A percentile compares a stretch with the other conserved stretches of the same genome.
phyloP scores from a whole-genome alignment of 2,797 vertebrate genomes.

The Arrhamphus sclerolepis region DNA sequence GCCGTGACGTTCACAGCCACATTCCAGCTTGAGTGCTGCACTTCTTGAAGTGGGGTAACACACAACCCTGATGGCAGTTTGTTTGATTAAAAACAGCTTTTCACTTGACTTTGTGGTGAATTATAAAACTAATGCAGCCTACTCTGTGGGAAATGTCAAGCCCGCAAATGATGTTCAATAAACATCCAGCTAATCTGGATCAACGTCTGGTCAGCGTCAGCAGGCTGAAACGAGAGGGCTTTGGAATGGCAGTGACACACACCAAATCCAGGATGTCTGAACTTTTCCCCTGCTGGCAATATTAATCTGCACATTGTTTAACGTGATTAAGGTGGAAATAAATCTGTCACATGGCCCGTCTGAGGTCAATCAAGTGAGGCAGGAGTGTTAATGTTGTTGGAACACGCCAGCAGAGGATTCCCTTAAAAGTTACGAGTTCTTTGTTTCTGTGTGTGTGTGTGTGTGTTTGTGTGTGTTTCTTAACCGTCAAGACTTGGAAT shows the following conservation, averaged over 20 bases:
- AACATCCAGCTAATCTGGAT: conserved; percentile 54
- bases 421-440: conserved; percentile 52
- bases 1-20: conserved; percentile 32
- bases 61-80: conserved; percentile 26
- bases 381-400: conserved; percentile 42
- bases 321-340: conserved; percentile 50
- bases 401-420: conserved; percentile 46
- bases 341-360: conserved; percentile 58
- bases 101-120: conserved; percentile 51
- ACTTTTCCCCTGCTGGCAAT: conserved; percentile 47
- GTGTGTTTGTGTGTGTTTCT: conserved; percentile 27
- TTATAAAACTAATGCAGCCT: conserved; percentile 55
- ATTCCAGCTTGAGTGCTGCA: conserved; percentile 47
- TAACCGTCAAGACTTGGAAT: conserved; percentile 42
- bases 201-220: conserved; percentile 61
- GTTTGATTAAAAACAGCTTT: conserved; percentile 67
- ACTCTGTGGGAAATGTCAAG: conserved; percentile 60
- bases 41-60: conserved; percentile 2
- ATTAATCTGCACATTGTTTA: conserved; percentile 53
- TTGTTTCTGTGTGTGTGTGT: conserved; percentile 18
- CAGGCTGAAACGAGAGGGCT: conserved; percentile 29
- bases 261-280: conserved; percentile 31
- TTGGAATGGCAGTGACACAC: conserved; percentile 27
- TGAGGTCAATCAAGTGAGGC: conserved; percentile 31
- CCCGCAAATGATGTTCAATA: conserved; percentile 47